phyloP scores from a whole-genome alignment of 2,888 invertebrate species.

The Drosophila conformis region DNA sequence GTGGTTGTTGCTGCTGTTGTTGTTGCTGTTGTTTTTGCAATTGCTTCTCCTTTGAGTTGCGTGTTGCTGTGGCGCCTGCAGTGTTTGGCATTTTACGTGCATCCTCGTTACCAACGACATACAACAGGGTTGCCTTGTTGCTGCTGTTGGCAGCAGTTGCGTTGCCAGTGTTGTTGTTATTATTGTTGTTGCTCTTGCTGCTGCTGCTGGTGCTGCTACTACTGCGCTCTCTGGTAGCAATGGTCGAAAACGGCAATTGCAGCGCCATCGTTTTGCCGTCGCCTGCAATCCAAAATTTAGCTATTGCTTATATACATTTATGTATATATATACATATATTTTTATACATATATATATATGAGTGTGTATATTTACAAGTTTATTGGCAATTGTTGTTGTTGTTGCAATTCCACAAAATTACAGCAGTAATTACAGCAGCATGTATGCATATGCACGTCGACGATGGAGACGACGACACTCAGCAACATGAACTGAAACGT shows the following conservation, averaged over 20 bases:
- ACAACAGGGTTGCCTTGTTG: background rate
- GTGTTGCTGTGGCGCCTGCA: background rate
- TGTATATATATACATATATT: background rate
- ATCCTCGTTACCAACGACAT: background rate
- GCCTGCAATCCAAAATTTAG: background rate
- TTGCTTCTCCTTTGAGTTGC: background rate
- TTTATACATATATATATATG: background rate
- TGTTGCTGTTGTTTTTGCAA: constrained; percentile 2
- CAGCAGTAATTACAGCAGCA: constrained; percentile 17
- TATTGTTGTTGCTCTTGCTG: constrained; percentile 3
- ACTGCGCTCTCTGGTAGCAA: constrained; percentile 33
- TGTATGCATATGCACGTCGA: constrained; percentile 12
- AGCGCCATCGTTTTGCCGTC: constrained; percentile 48
- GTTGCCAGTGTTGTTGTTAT: constrained; percentile 6
- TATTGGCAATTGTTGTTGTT: constrained; percentile 9
- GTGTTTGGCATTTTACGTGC: background rate
- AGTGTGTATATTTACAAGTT: constrained; percentile 23
- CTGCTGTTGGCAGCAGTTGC: constrained; percentile 2
- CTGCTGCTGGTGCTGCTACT: constrained; percentile 20
- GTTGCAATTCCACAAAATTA: constrained; percentile 10
- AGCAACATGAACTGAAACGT: constrained; percentile 20
- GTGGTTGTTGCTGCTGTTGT: background rate
- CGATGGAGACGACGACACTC: background rate
- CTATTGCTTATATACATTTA: background rate
- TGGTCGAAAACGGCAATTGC: constrained; percentile 29